Base-by-base conservation (phyloP, 2,797 vertebrate species). In the Paguma larvata region DNA sequence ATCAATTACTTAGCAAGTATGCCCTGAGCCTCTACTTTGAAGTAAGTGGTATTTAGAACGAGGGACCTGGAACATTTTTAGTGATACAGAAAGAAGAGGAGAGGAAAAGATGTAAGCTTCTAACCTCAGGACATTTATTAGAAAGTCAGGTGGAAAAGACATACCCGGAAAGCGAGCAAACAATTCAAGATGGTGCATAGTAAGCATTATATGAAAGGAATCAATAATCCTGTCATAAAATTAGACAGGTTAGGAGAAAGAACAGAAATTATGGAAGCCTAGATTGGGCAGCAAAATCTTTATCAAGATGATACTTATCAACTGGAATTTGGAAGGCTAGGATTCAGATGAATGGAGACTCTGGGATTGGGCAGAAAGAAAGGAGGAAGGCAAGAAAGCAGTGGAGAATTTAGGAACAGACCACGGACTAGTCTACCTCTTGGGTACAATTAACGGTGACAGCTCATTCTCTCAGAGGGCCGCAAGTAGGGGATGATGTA, bases 1-100 rank as follows among this genome's bases (percentile, higher is more conserved):
- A 89, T 59, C 65, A 96, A 91, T 96, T 80, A 68, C 75, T 92
- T 80, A 95, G 34, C 63, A 91, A 96, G 75, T 82, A 80, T 75
- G 91, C 96, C 46, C 77, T 78, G 94, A 95, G 59, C 14, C 51
- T 48, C 78, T 95, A 16, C 5, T 96, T 95, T 79, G 85, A 89
- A 87, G 88, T 91, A 90, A 94, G 16, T 68, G 75, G 23, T 70
- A 62, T 38, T 6, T 11, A 93, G 65, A 94, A 90, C 77, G 85
- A 67, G 16, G 46, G 34, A 87, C 44, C 67, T 85, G 7, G 72
- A 51, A 12, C 65, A 94, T 84, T 92, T 91, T 94, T 46, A 94
- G 63, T 56, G 46, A 91, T 65, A 85, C 25, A 44, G n/a, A 84
- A 82, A 92, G 78, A 94, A 53, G 34, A 62, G 34, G 83, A 90